A percentile compares a stretch with the other conserved stretches of the same genome.
phyloP scores from a whole-genome alignment of 2,888 invertebrate species.

The Apamea sordens region DNA sequence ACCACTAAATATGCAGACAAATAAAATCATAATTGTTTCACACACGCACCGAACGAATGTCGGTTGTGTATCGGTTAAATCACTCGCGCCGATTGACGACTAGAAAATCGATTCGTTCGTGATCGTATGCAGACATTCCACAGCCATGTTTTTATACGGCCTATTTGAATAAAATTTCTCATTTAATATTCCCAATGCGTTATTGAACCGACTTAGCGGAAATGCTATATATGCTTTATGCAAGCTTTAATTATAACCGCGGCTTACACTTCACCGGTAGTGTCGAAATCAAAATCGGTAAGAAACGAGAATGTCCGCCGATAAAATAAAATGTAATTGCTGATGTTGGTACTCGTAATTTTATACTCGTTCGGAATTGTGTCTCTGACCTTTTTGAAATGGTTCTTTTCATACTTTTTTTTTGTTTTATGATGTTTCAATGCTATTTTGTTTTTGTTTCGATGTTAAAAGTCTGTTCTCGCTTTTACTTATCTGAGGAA shows the following conservation, averaged over 20 bases:
- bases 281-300: slow-evolving; percentile 60
- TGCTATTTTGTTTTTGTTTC: slow-evolving; percentile 33
- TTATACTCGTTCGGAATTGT: slow-evolving; percentile 53
- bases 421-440: slow-evolving; percentile 20
- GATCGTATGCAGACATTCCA: slow-evolving; percentile 73
- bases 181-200: slow-evolving; percentile 67
- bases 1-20: slow-evolving; percentile 59
- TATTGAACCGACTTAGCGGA: slow-evolving; percentile 64
- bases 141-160: slow-evolving; percentile 62
- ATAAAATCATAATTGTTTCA: slow-evolving; percentile 69
- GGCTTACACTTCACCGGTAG: slow-evolving; percentile 45
- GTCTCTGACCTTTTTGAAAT: slow-evolving; percentile 65
- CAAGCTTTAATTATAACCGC: slow-evolving; percentile 57
- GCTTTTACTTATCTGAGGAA: slow-evolving; percentile 2
- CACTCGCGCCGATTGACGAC: slow-evolving; percentile 81
- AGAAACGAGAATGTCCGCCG: slow-evolving; percentile 41
- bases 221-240: slow-evolving; percentile 65
- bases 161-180: slow-evolving; percentile 70
- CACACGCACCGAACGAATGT: slow-evolving; percentile 73
- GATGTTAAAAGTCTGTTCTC: slow-evolving; percentile 1
- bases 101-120: slow-evolving; percentile 85
- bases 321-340: slow-evolving; percentile 65
- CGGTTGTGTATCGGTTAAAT: slow-evolving; percentile 84
- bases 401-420: slow-evolving; percentile 27
- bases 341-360: slow-evolving; percentile 55